These are phyloP conservation scores for Drosophila nr. perissopoda DNA, from an alignment of 2,888 invertebrate genomes.

Conservation along the genomic window DNA sequence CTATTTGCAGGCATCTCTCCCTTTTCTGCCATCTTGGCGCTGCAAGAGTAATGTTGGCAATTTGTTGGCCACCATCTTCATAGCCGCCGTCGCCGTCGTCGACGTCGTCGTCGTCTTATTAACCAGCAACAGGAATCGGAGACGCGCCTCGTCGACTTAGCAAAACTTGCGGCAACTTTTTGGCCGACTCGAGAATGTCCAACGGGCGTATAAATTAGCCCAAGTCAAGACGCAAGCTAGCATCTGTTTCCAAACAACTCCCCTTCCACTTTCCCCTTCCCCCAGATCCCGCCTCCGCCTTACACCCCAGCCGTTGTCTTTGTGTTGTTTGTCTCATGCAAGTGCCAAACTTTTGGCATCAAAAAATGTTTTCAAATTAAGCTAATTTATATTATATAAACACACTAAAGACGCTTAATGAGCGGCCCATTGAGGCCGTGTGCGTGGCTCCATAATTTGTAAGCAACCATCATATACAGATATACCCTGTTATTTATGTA, in stretches of 20 bases:
- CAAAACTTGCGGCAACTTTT: slow-evolving; percentile 72
- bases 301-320: background rate
- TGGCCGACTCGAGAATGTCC: slow-evolving; percentile 77
- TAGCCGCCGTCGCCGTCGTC: slow-evolving; percentile 57
- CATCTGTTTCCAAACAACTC: slow-evolving; percentile 41
- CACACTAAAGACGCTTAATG: slow-evolving; percentile 78
- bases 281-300: background rate
- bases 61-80: slow-evolving; percentile 66
- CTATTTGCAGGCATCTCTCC: slow-evolving; percentile 65
- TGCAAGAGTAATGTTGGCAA: slow-evolving; percentile 75
- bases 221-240: slow-evolving; percentile 52
- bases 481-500: slow-evolving; percentile 44
- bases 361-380: slow-evolving; percentile 80
- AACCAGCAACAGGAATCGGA: slow-evolving; percentile 74
- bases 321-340: slow-evolving; percentile 41
- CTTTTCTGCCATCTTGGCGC: background rate
- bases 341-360: slow-evolving; percentile 76
- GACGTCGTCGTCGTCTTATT: slow-evolving; percentile 66
- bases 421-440: slow-evolving; percentile 46
- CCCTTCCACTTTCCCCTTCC: background rate
- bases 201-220: slow-evolving; percentile 81
- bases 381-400: slow-evolving; percentile 81
- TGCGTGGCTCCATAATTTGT: slow-evolving; percentile 44
- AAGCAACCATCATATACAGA: slow-evolving; percentile 36
- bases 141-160: slow-evolving; percentile 57